Percentiles rank a stretch among this genome's conserved stretches.
Conservation (phyloP, 2,113 vertebrate species). For the Typhlomys cinereus region DNA sequence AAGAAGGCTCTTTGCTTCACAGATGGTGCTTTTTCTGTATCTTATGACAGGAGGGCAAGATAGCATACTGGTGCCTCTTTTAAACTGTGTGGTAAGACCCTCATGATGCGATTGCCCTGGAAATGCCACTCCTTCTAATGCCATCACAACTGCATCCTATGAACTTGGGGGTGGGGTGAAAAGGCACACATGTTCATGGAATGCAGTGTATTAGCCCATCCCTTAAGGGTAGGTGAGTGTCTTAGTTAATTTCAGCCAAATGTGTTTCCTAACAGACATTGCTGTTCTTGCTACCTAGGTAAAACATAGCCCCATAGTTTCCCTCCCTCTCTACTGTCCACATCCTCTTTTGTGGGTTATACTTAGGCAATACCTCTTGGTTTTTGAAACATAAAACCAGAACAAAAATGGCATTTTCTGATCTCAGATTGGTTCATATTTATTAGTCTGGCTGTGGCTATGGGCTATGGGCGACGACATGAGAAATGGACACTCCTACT, state of each 20-base stretch:
- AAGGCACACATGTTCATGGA: background rate
- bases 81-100: background rate
- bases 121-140: background rate
- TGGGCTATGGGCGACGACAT: background rate
- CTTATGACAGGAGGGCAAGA: background rate
- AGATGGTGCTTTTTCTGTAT: background rate
- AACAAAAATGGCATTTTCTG: background rate
- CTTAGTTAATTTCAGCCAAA: background rate
- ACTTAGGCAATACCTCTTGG: background rate
- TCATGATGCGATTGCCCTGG: background rate
- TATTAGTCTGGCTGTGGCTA: background rate
- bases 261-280: background rate
- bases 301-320: background rate
- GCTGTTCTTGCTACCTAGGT: background rate
- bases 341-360: background rate
- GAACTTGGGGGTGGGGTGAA: background rate
- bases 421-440: background rate
- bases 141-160: background rate
- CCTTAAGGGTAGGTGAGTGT: background rate
- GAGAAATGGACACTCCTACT: background rate
- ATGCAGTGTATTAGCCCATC: background rate
- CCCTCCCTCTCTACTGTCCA: background rate
- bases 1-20: background rate
- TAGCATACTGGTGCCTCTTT: background rate
- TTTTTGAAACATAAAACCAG: background rate